A percentile compares a stretch with the other conserved stretches of the same genome.
Evolutionary conservation across 2,888 invertebrate genomes (phyloP).

Genomic region (Ennomos quercinarius): DNA sequence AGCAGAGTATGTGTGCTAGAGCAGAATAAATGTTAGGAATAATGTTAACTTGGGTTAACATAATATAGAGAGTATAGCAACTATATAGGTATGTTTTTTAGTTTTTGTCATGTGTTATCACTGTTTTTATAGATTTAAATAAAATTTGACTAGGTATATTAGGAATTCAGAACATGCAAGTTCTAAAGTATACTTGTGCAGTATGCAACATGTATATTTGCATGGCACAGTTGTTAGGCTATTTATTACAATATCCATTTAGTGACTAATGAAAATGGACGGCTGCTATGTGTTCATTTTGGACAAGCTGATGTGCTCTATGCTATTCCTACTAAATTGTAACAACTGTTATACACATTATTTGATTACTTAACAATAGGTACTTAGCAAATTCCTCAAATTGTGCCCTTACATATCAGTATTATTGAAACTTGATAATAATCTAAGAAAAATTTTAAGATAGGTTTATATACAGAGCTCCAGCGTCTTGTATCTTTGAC

Average conservation of each 20-base stretch:
- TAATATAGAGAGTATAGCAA: too few relatives aligned
- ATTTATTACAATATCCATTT: constrained; percentile 12
- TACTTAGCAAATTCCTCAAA: constrained; percentile 22
- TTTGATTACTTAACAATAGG: constrained; percentile 17
- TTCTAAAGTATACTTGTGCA: too few relatives aligned
- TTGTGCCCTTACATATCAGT: constrained; percentile 28
- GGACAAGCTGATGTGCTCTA: constrained; percentile 43
- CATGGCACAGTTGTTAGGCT: background rate
- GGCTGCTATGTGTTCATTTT: constrained; percentile 44
- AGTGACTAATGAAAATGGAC: constrained; percentile 54
- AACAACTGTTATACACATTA: constrained; percentile 13
- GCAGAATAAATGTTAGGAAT: too few relatives aligned
- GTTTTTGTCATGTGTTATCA: too few relatives aligned
- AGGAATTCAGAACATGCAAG: too few relatives aligned
- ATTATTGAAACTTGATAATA: constrained; percentile 20
- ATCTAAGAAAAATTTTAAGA: background rate
- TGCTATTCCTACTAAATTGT: constrained; percentile 31
- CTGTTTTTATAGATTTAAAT: too few relatives aligned
- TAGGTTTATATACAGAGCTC: too few relatives aligned
- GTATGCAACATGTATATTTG: background rate
- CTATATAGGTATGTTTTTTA: too few relatives aligned
- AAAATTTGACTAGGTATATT: too few relatives aligned
- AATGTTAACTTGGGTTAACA: too few relatives aligned
- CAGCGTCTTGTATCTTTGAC: too few relatives aligned
- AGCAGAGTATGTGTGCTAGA: too few relatives aligned